These are phyloP conservation scores for Clepsis dumicolana DNA, from an alignment of 2,888 invertebrate species.

Conservation along the genomic window DNA sequence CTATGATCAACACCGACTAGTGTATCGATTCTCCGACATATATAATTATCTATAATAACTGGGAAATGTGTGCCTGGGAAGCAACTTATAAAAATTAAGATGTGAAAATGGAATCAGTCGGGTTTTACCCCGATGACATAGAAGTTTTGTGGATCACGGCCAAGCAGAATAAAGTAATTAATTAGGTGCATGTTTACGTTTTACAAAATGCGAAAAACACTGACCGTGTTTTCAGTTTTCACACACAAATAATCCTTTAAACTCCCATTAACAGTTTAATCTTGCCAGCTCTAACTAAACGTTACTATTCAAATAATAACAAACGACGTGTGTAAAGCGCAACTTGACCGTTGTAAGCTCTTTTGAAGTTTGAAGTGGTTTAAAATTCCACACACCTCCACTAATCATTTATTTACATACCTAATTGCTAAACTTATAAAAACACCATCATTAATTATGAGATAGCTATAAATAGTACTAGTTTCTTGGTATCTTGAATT, in stretches of 20 bases:
- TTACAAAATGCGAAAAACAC: too few relatives aligned
- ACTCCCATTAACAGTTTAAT: not conserved
- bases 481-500: not conserved
- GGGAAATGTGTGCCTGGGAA: too few relatives aligned
- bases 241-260: not conserved
- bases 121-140: too few relatives aligned
- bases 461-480: not conserved
- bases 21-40: too few relatives aligned
- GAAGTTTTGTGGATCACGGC: too few relatives aligned
- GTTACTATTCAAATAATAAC: not conserved
- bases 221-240: too few relatives aligned
- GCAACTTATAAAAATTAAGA: too few relatives aligned
- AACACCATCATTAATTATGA: constrained; percentile 9
- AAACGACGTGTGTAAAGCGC: not conserved
- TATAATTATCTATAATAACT: too few relatives aligned
- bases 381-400: constrained; percentile 1
- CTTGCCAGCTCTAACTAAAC: not conserved
- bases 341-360: constrained; percentile 5
- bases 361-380: not conserved
- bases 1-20: too few relatives aligned
- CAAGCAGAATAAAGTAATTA: too few relatives aligned
- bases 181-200: too few relatives aligned
- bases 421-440: constrained; percentile 6
- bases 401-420: constrained; percentile 11
- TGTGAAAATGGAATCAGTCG: too few relatives aligned